Evolutionary conservation across 2,888 invertebrate species (phyloP), one percentile per base, ranked within the genome.

Genomic region (Nephrotoma flavescens): DNA sequence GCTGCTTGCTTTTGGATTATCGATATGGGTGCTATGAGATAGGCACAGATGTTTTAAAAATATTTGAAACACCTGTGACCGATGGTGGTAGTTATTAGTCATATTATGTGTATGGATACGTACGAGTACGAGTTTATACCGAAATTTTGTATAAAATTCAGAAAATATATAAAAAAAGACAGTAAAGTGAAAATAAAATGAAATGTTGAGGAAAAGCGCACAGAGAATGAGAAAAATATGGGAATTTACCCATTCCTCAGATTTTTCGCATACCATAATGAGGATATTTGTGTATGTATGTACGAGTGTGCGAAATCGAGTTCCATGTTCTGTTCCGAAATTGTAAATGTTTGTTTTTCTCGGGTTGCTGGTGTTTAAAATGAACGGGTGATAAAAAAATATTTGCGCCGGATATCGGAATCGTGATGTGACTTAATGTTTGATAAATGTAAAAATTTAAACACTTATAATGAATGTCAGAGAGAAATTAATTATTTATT

Each of bases 21-120:
- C 84, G 84, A 42, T 42, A 84, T 84, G 84, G 42, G 42, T 41
- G 84, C 41, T 84, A 42, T 42, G 84, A 84, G 41, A 84, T 42
- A 44, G 85, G 44, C 85, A 85, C 88, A 88, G 88, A 88, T 88
- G 88, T 86, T 71, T 71, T 71, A 12, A 87, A 87, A 86, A 86
- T 88, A 88, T 88, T 88, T 87, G 45, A 86, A 87, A 88, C 88
- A 88, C 88, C 88, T 88, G 88, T 87, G 88, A 88, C 88, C 88
- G 87, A 86, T 87, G 87, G 87, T 87, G 86, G 87, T 87, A 87
- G 87, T 83, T 85, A 44, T 44, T 85, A 71, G 71, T 71, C 71
- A 71, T 71, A 31, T 71, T 71, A 71, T 71, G 19, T 71, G 71
- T 71, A 71, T 71, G 71, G 71, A 71, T 71, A 52, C 47, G n/a